These are phyloP conservation scores for Colossoma macropomum DNA, from an alignment of 2,113 vertebrate genomes.

Conservation along the genomic window DNA sequence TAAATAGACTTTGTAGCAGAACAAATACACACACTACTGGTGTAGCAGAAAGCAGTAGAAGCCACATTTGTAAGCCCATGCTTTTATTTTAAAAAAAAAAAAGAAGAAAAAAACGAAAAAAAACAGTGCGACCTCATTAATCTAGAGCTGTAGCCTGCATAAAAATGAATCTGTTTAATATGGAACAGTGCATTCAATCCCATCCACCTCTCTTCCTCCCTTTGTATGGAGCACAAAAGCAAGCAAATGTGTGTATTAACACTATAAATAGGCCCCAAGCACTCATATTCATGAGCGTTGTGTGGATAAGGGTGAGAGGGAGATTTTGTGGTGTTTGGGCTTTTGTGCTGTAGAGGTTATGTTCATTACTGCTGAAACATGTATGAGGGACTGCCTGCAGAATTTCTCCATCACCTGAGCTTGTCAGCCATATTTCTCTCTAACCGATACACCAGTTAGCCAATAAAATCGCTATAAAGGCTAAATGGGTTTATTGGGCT, in stretches of 20 bases:
- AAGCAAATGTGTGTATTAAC: slow-evolving; percentile 47
- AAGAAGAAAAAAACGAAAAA: neutral
- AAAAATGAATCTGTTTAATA: slow-evolving; percentile 29
- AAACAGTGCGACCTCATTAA: neutral
- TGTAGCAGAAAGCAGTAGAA: neutral
- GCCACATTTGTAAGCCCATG: neutral
- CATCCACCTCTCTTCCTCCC: slow-evolving; percentile 46
- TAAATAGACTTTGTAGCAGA: neutral
- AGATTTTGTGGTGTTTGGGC: slow-evolving; percentile 2
- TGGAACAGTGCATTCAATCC: slow-evolving; percentile 39
- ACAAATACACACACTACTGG: neutral
- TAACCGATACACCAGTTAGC: too few relatives aligned
- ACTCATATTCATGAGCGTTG: slow-evolving; percentile 28
- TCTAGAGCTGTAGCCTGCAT: slow-evolving; percentile 9
- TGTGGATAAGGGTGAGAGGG: neutral
- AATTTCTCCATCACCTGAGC: too few relatives aligned
- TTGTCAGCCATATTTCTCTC: too few relatives aligned
- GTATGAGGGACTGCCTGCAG: neutral
- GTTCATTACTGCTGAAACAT: slow-evolving; percentile 39
- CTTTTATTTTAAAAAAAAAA: neutral
- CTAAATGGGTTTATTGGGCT: neutral
- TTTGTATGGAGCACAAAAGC: slow-evolving; percentile 47
- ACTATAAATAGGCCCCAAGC: slow-evolving; percentile 47
- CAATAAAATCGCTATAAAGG: neutral
- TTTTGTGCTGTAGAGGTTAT: slow-evolving; percentile 35